Percentiles rank a stretch among this genome's conserved stretches.
These are phyloP conservation scores for Miniopterus natalensis DNA, from an alignment of 2,113 vertebrate species.

Conservation along the genomic window DNA sequence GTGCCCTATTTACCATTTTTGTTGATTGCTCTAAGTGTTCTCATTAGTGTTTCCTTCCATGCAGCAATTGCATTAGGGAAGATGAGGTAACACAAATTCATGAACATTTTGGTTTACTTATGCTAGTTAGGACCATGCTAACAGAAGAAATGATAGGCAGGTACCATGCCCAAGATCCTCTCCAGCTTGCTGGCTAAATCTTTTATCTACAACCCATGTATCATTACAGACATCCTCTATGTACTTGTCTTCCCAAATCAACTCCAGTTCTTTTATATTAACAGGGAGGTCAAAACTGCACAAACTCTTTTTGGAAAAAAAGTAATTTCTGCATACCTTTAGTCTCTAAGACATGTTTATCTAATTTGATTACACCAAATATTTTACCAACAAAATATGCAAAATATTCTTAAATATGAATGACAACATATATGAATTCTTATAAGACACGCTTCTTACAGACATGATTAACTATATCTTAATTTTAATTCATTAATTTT, in stretches of 20 bases:
- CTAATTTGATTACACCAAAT: neutral
- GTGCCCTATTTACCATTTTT: neutral
- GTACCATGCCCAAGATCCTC: neutral
- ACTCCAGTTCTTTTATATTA: neutral
- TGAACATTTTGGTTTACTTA: neutral
- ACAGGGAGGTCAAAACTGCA: neutral
- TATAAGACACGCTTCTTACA: conserved; percentile 1
- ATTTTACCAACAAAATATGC: conserved; percentile 5
- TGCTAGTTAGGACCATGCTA: neutral
- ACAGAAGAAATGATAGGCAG: neutral
- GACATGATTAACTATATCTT: neutral
- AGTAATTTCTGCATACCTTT: neutral
- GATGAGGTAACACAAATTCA: neutral
- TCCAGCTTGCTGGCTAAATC: neutral
- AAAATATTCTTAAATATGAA: conserved; percentile 38
- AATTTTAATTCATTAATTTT: conserved; percentile 47
- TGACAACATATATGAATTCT: neutral
- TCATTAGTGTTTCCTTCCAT: neutral
- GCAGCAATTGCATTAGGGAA: neutral
- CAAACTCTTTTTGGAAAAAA: neutral
- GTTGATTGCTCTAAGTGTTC: neutral
- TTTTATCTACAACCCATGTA: neutral
- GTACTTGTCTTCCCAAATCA: neutral
- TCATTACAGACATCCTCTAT: neutral
- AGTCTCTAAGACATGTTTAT: neutral